A percentile compares a stretch with the other conserved stretches of the same genome.
These are phyloP conservation scores for Diplolepis rosae DNA, from an alignment of 2,888 invertebrate species.

Conservation along the genomic window DNA sequence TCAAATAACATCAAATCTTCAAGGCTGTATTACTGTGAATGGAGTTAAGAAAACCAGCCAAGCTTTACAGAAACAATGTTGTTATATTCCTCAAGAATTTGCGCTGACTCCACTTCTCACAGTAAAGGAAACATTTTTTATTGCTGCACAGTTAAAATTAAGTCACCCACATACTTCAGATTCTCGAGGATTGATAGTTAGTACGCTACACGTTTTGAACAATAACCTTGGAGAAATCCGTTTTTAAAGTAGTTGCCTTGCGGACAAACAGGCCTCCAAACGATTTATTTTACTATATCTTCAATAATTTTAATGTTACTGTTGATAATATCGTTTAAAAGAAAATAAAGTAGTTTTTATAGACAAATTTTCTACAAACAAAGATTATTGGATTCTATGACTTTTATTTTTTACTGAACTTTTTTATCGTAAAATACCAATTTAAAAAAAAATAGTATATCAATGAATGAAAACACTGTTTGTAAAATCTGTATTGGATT, in stretches of 20 bases:
- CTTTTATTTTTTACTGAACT: too few relatives aligned
- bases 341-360: not conserved
- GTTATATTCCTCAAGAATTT: conserved; percentile 79
- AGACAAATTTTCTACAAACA: too few relatives aligned
- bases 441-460: too few relatives aligned
- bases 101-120: conserved; percentile 77
- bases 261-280: too few relatives aligned
- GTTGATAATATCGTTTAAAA: not conserved
- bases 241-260: too few relatives aligned
- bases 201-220: not conserved
- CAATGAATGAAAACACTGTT: too few relatives aligned
- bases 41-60: conserved; percentile 79
- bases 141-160: conserved; percentile 77
- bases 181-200: conserved; percentile 53
- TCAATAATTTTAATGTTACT: not conserved
- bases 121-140: conserved; percentile 76
- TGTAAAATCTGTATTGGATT: too few relatives aligned
- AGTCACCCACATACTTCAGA: conserved; percentile 48
- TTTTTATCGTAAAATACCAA: too few relatives aligned
- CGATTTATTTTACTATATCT: too few relatives aligned
- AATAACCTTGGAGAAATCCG: too few relatives aligned
- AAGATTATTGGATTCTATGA: too few relatives aligned
- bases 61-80: conserved; percentile 83
- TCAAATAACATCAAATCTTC: conserved; percentile 70
- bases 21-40: conserved; percentile 83